Conservation (phyloP, 2,113 vertebrate species). For the Montifringilla adamsi region DNA sequence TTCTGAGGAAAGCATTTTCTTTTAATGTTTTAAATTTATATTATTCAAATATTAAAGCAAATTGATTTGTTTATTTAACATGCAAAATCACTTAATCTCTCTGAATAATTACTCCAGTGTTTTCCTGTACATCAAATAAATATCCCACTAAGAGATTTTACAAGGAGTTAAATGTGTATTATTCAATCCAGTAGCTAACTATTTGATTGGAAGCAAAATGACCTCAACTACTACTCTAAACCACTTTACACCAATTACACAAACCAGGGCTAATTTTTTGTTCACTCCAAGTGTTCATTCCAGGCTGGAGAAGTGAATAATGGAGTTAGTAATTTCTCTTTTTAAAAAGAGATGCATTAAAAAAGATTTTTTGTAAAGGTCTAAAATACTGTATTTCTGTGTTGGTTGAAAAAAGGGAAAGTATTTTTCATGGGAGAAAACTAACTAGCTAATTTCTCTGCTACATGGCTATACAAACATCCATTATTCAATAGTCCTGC, state of each 20-base stretch:
- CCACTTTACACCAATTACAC: background rate
- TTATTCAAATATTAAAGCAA: background rate
- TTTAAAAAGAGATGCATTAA: background rate
- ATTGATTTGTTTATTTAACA: background rate
- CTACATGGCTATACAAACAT: background rate
- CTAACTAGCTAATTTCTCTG: background rate
- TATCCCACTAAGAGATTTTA: background rate
- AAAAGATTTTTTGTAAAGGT: background rate
- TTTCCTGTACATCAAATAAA: background rate
- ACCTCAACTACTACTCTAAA: background rate
- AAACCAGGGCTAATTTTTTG: background rate
- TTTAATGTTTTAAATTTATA: background rate
- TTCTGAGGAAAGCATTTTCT: background rate
- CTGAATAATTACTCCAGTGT: background rate
- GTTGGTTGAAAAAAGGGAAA: background rate
- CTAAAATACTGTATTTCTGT: background rate
- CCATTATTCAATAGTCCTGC: background rate
- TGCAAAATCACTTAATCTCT: background rate
- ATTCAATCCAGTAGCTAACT: background rate
- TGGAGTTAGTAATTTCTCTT: background rate
- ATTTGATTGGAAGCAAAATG: background rate
- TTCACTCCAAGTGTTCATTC: background rate
- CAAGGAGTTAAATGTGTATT: background rate
- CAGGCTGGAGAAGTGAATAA: background rate
- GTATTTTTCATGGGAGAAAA: background rate